Evolutionary conservation across 2,797 vertebrate genomes (phyloP).

Genomic region (Jordanella pulchra): DNA sequence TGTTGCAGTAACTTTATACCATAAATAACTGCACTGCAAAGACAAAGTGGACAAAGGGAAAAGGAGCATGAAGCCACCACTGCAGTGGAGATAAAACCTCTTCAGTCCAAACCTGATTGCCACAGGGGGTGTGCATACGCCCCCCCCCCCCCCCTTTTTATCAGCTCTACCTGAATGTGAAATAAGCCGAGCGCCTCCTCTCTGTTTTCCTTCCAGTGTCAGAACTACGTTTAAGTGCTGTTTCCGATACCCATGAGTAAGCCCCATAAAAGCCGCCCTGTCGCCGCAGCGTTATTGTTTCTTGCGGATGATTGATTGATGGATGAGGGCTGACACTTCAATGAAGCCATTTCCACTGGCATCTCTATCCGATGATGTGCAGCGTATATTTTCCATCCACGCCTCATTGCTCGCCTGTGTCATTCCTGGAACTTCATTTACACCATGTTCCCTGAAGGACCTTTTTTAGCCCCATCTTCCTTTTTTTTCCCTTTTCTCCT

Average conservation of each 20-base stretch:
- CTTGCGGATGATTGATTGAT: slow-evolving; percentile 99
- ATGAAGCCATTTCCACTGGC: slow-evolving; percentile 99
- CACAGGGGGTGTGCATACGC: slow-evolving; percentile 48
- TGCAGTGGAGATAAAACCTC: slow-evolving; percentile 37
- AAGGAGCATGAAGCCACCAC: slow-evolving; percentile 30
- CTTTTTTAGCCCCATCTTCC: slow-evolving; percentile 81
- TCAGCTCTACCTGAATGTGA: slow-evolving; percentile 73
- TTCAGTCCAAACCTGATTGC: slow-evolving; percentile 33
- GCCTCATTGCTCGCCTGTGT: slow-evolving; percentile 99
- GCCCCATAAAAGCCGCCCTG: slow-evolving; percentile 95
- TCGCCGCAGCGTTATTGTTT: slow-evolving; percentile 94
- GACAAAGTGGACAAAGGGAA: slow-evolving; percentile 9
- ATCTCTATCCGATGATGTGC: slow-evolving; percentile 99
- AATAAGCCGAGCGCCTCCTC: slow-evolving; percentile 71
- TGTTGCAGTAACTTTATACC: too few species aligned
- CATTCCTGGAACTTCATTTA: slow-evolving; percentile 99
- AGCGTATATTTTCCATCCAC: slow-evolving; percentile 99
- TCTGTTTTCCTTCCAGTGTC: slow-evolving; percentile 85
- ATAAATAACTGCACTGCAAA: background rate
- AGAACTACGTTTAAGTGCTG: slow-evolving; percentile 95
- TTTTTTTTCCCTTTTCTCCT: slow-evolving; percentile 9
- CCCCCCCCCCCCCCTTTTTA: slow-evolving; percentile 68
- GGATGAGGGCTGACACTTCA: slow-evolving; percentile 99
- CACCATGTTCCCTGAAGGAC: slow-evolving; percentile 97
- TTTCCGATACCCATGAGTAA: slow-evolving; percentile 99